Evolutionary conservation across 1,140 invertebrate genomes (phyloP).

Genomic region (Papilio helenus): DNA sequence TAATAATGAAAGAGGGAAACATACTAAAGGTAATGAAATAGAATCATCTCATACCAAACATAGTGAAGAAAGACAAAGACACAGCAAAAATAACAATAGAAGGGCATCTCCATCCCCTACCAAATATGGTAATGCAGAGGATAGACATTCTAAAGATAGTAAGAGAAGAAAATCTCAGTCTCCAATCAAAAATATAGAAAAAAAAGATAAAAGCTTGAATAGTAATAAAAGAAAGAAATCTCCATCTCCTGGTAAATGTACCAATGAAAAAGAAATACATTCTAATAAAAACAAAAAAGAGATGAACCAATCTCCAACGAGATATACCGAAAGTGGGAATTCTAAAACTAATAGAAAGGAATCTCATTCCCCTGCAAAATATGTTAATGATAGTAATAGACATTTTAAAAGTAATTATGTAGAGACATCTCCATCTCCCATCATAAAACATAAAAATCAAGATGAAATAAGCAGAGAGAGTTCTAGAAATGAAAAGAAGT

Average conservation of each 20-base stretch:
- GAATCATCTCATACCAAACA: slow-evolving; percentile 21
- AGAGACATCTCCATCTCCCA: not conserved
- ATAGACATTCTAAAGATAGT: slow-evolving; percentile 13
- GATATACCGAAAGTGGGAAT: not conserved
- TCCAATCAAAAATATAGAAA: slow-evolving; percentile 40
- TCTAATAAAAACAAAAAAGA: not conserved
- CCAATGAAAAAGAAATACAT: not conserved
- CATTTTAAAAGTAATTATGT: not conserved
- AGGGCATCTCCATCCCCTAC: not conserved
- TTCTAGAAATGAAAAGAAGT: slow-evolving; percentile 27
- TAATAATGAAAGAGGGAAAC: slow-evolving; percentile 41
- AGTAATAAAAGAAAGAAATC: slow-evolving; percentile 37
- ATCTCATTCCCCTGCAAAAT: slow-evolving; percentile 15
- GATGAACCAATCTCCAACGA: not conserved
- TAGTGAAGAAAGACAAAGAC: not conserved
- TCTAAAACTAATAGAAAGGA: slow-evolving; percentile 36
- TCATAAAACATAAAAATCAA: slow-evolving; percentile 39
- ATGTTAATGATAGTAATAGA: not conserved
- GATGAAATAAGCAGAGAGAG: slow-evolving; percentile 32
- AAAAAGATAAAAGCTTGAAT: slow-evolving; percentile 42
- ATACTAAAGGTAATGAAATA: slow-evolving; percentile 33
- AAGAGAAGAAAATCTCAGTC: slow-evolving; percentile 36
- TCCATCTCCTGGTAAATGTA: not conserved
- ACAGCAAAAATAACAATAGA: not conserved
- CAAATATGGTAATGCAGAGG: slow-evolving; percentile 37